A percentile compares a stretch with the other conserved stretches of the same genome.
Evolutionary conservation across 2,888 invertebrate species (phyloP).

Genomic region (Chrysodeixis includens): DNA sequence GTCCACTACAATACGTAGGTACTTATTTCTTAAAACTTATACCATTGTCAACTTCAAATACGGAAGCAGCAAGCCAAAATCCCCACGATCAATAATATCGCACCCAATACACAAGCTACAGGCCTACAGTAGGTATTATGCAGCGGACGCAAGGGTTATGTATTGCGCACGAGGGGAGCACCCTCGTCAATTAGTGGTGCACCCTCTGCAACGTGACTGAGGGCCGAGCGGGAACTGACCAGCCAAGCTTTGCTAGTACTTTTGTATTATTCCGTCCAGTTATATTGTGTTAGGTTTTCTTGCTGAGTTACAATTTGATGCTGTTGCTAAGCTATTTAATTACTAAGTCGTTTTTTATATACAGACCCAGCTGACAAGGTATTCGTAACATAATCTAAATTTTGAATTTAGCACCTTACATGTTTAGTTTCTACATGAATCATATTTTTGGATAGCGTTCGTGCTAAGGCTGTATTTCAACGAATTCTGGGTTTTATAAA

Average conservation of each 20-base stretch:
- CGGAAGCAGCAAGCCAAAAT: not conserved
- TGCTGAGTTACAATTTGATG: not conserved
- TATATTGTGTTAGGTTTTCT: not conserved
- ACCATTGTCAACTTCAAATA: not conserved
- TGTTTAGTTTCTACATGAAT: no score
- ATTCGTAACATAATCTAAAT: no score
- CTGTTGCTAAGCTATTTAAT: no score
- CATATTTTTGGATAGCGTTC: no score
- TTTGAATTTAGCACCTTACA: no score
- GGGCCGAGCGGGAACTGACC: conserved; percentile 7
- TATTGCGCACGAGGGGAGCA: conserved; percentile 49
- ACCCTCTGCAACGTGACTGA: conserved; percentile 48
- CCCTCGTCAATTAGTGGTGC: conserved; percentile 45
- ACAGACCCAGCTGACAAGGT: no score
- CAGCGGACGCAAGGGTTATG: conserved; percentile 48
- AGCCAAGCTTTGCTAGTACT: not conserved
- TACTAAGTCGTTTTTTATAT: no score
- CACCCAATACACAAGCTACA: conserved; percentile 11
- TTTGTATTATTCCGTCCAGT: not conserved
- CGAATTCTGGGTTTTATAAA: no score
- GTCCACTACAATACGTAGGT: no score
- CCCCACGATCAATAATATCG: conserved; percentile 30
- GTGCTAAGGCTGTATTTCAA: no score
- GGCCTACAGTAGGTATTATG: conserved; percentile 16
- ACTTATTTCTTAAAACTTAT: no score